These are phyloP conservation scores for Sebastolobus alascanus DNA, from an alignment of 2,797 vertebrate species.

Conservation along the genomic window DNA sequence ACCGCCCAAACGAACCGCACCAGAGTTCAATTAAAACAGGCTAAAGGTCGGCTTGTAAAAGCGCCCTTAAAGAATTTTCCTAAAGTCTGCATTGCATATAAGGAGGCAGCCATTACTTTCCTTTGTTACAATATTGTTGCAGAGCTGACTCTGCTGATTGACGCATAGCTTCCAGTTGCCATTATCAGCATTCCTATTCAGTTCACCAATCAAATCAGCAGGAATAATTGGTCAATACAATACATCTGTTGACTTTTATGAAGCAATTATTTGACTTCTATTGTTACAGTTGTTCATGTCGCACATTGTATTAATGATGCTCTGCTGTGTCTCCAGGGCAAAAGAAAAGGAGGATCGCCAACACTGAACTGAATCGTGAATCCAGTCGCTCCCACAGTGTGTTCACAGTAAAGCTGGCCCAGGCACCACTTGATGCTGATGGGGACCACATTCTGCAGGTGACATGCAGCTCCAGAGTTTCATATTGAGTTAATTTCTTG, in stretches of 20 bases:
- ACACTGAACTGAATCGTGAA: slow-evolving; percentile 95
- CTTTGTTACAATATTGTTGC: neutral
- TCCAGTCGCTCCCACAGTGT: slow-evolving; percentile 98
- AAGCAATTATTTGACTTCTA: neutral
- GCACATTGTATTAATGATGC: slow-evolving; percentile 4
- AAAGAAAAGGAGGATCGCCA: slow-evolving; percentile 95
- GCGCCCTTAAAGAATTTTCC: too few relatives aligned
- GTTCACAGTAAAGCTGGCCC: slow-evolving; percentile 95
- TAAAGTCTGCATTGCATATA: neutral
- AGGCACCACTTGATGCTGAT: slow-evolving; percentile 95
- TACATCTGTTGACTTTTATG: neutral
- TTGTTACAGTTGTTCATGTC: neutral
- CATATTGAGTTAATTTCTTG: neutral
- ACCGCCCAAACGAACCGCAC: too few relatives aligned
- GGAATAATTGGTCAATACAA: neutral
- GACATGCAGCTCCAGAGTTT: neutral
- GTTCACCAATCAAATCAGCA: neutral
- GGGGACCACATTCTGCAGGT: slow-evolving; percentile 97
- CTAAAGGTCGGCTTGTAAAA: too few relatives aligned
- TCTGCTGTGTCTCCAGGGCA: slow-evolving; percentile 85
- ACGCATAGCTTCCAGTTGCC: neutral
- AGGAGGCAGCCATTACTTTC: neutral
- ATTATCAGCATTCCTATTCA: neutral
- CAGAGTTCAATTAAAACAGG: too few relatives aligned
- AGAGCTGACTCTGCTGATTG: too few relatives aligned